Percentiles rank a stretch among this genome's conserved stretches.
These are phyloP conservation scores for Plodia interpunctella DNA, from an alignment of 1,140 invertebrate species.

Conservation along the genomic window DNA sequence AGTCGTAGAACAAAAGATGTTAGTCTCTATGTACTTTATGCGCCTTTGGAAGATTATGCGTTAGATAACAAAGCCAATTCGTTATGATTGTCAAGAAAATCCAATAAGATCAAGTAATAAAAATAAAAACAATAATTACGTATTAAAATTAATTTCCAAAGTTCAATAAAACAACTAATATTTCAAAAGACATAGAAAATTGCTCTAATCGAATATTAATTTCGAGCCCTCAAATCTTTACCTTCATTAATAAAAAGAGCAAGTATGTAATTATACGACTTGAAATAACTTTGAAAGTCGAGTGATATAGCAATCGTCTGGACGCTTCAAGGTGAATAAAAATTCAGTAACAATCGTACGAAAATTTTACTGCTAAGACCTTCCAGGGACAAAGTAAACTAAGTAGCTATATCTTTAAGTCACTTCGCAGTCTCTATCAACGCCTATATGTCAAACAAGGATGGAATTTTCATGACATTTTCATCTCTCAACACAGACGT, in stretches of 20 bases:
- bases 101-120: too few species aligned
- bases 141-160: too few species aligned
- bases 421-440: constrained; percentile 41
- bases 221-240: too few species aligned
- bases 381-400: constrained; percentile 40
- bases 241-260: neutral
- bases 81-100: too few species aligned
- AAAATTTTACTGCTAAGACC: constrained; percentile 41
- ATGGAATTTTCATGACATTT: constrained; percentile 65
- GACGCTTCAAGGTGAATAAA: constrained; percentile 51
- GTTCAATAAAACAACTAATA: too few species aligned
- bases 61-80: too few species aligned
- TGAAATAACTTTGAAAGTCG: constrained; percentile 38
- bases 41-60: too few species aligned
- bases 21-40: too few species aligned
- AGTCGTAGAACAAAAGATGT: too few species aligned
- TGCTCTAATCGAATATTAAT: too few species aligned
- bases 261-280: neutral
- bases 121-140: too few species aligned
- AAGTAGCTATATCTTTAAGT: constrained; percentile 48
- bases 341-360: constrained; percentile 39
- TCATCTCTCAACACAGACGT: constrained; percentile 65
- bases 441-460: constrained; percentile 48
- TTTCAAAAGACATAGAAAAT: too few species aligned
- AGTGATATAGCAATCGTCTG: constrained; percentile 39